Evolutionary conservation across 2,113 vertebrate genomes (phyloP), one percentile per base, ranked within the genome.

Genomic region (Chamaea fasciata): DNA sequence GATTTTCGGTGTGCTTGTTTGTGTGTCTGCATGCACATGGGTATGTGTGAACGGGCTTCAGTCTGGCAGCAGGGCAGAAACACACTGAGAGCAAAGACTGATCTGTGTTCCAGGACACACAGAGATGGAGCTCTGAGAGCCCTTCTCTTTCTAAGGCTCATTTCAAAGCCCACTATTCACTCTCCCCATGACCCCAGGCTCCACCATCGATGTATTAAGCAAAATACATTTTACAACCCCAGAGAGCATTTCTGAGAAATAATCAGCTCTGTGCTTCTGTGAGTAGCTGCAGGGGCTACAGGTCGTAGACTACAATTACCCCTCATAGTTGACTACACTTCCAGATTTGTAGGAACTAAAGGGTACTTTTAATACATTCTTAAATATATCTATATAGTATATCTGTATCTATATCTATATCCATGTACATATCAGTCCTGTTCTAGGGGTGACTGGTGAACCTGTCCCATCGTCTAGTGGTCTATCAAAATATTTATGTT

Each of bases 191-290:
- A 96, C 88, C 91, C 20, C 41, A 88, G 44, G 55, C 71, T 94
- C 42, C 47, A 83, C 52, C 85, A 53, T 24, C 0, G 0, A 50
- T 86, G 59, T 83, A 89, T 92, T 93, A 94, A 93, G 71, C 35
- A 92, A 95, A 94, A 67, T 60, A 60, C 18, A 47, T 96, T 87
- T 88, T 81, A 90, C 63, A 96, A 17, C 39, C 52, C 64, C 63
- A 52, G 63, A 91, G 75, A 87, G 30, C 21, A 75, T 90, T 86
- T 93, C 91, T 96, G 64, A 81, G 50, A 87, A 94, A 94, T 94
- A 95, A 90, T 88, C 90, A 92, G 67, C 57, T 65, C 87, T 59
- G 53, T 44, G 67, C 84, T 82, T 88, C 81, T 87, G 70, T 83
- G 69, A 90, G 41, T 62, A 75, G 47, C 88, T 94, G 75, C 75